Percentiles rank a stretch among this genome's conserved stretches.
These are phyloP conservation scores for Euschistus heros DNA, from an alignment of 1,140 invertebrate species.

Conservation along the genomic window DNA sequence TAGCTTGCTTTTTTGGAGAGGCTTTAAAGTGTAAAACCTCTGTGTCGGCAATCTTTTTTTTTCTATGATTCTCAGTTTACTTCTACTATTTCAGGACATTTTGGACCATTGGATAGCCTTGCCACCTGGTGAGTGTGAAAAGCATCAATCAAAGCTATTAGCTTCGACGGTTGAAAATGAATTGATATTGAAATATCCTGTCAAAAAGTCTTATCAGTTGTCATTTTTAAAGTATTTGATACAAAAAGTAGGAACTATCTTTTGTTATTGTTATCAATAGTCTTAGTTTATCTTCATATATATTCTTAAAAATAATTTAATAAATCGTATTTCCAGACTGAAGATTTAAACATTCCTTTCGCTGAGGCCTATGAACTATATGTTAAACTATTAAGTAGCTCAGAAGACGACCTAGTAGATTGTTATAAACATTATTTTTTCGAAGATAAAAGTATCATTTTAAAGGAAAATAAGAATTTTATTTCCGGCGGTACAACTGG, in stretches of 20 bases:
- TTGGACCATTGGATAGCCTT: neutral
- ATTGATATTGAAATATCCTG: neutral
- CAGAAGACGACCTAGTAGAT: slow-evolving; percentile 27
- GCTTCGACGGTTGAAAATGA: neutral
- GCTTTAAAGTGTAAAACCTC: no score
- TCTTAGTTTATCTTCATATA: neutral
- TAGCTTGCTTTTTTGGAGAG: no score
- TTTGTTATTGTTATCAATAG: neutral
- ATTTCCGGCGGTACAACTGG: slow-evolving; percentile 47
- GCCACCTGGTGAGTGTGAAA: neutral
- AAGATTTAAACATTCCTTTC: slow-evolving; percentile 35
- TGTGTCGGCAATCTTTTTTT: no score
- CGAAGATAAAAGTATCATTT: slow-evolving; percentile 34
- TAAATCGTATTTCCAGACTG: slow-evolving; percentile 32
- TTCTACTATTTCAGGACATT: neutral
- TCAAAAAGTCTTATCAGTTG: slow-evolving; percentile 1
- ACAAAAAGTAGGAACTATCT: neutral
- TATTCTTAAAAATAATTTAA: slow-evolving; percentile 12
- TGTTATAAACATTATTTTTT: slow-evolving; percentile 42
- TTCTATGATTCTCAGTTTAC: no score
- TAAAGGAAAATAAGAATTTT: slow-evolving; percentile 42
- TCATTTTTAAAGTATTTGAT: neutral
- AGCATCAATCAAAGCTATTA: neutral
- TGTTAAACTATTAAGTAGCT: slow-evolving; percentile 34
- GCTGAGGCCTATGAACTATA: slow-evolving; percentile 39